phyloP scores from a whole-genome alignment of 2,888 invertebrate species.

The Stenchaetothrips biformis region DNA sequence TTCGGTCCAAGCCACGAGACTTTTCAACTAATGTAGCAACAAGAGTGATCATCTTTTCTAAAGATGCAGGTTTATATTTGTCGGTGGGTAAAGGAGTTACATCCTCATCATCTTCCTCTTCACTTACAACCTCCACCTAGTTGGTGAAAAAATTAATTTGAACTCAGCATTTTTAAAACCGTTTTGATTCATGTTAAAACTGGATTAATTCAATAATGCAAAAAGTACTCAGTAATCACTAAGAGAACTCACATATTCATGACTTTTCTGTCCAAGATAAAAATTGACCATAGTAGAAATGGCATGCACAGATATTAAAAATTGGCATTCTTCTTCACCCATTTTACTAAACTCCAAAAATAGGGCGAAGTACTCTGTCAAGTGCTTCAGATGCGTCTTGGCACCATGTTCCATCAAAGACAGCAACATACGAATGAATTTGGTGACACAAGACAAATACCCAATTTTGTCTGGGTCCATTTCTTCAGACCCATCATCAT shows the following conservation, averaged over 20 bases:
- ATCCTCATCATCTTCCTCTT: slow-evolving; percentile 66
- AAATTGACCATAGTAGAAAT: slow-evolving; percentile 88
- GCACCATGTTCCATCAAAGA: slow-evolving; percentile 85
- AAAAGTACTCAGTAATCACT: background rate
- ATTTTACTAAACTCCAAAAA: slow-evolving; percentile 91
- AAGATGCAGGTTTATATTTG: slow-evolving; percentile 81
- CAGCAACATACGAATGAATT: slow-evolving; percentile 83
- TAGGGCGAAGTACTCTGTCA: slow-evolving; percentile 89
- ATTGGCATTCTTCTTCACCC: slow-evolving; percentile 89
- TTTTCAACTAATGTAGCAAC: slow-evolving; percentile 85
- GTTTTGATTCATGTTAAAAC: background rate
- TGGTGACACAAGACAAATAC: slow-evolving; percentile 82
- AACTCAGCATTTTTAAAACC: background rate
- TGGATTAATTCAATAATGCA: background rate
- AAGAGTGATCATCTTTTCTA: slow-evolving; percentile 93
- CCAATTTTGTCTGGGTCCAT: slow-evolving; percentile 57
- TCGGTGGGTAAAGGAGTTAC: slow-evolving; percentile 60
- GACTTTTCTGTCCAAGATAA: slow-evolving; percentile 78
- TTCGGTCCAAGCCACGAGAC: slow-evolving; percentile 69
- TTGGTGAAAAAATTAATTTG: slow-evolving; percentile 35
- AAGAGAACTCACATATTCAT: slow-evolving; percentile 57
- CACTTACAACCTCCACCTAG: slow-evolving; percentile 60
- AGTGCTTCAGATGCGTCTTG: slow-evolving; percentile 76
- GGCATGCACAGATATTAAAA: slow-evolving; percentile 78
- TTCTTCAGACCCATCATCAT: slow-evolving; percentile 54